Evolutionary conservation across 1,140 invertebrate species (phyloP).

Genomic region (Drusus annulatus): DNA sequence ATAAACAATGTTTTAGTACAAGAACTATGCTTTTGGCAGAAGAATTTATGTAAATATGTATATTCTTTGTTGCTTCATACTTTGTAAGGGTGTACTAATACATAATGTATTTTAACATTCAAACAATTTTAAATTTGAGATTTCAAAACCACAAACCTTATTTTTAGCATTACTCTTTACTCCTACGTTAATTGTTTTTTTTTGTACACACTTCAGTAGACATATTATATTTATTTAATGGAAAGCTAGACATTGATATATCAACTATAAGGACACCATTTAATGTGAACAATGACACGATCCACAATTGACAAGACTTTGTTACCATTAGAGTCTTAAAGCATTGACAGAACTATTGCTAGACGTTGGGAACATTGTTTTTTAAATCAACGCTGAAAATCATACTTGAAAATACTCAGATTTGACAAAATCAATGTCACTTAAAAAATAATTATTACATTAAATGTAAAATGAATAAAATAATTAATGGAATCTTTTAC

Average conservation of each 20-base stretch:
- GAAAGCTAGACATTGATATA: conserved; percentile 25
- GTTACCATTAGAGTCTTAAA: conserved; percentile 26
- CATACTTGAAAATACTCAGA: too few relatives aligned
- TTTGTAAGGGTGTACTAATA: too few relatives aligned
- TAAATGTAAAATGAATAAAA: background rate
- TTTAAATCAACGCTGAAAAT: too few relatives aligned
- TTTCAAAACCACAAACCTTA: conserved; percentile 1
- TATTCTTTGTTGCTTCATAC: too few relatives aligned
- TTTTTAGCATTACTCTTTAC: background rate
- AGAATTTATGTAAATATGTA: too few relatives aligned
- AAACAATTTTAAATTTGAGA: background rate
- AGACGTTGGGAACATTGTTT: background rate
- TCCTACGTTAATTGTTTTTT: conserved; percentile 17
- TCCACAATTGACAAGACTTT: conserved; percentile 34
- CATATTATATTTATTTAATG: conserved; percentile 8
- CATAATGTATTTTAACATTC: background rate
- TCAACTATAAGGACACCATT: conserved; percentile 37
- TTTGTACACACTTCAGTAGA: conserved; percentile 19
- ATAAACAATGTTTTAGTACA: too few relatives aligned
- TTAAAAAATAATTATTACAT: background rate
- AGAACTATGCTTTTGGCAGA: too few relatives aligned
- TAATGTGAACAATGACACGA: conserved; percentile 36
- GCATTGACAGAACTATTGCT: conserved; percentile 23
- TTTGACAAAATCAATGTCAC: background rate
- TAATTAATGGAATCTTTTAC: background rate